Conservation (phyloP, 1,140 invertebrate species). For the Pomacea maculata region DNA sequence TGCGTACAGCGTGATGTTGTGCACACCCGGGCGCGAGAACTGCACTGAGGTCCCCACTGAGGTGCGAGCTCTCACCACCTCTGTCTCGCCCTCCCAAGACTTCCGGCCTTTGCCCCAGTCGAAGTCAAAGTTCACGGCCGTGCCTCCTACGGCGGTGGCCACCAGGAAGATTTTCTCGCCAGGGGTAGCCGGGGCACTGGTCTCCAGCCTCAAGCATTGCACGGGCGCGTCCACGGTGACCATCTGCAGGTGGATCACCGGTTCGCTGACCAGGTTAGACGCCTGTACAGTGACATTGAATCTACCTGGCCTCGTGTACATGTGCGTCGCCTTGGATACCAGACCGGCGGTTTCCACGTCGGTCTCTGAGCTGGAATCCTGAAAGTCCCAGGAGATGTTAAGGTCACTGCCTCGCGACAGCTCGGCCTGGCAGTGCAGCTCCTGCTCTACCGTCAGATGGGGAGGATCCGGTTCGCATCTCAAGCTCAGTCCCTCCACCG, state of each 20-base stretch:
- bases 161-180: background rate
- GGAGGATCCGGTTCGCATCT: background rate
- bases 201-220: background rate
- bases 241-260: background rate
- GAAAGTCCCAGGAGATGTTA: constrained; percentile 13
- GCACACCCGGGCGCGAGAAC: background rate
- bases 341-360: constrained; percentile 2
- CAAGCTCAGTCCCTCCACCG: background rate
- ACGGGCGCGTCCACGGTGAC: constrained; percentile 8
- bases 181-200: background rate
- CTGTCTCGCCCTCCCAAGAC: background rate
- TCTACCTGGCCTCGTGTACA: background rate
- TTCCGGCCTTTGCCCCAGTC: background rate
- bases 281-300: constrained; percentile 17
- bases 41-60: background rate
- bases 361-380: background rate
- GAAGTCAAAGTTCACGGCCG: constrained; percentile 1
- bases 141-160: constrained; percentile 3
- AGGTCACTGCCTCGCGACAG: background rate
- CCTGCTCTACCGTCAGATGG: background rate
- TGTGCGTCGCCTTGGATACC: background rate
- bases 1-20: constrained; percentile 7
- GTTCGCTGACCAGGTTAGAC: constrained; percentile 1
- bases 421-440: constrained; percentile 1
- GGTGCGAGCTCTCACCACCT: background rate